Conservation (phyloP, 1,140 invertebrate species). For the Tachypleus tridentatus region DNA sequence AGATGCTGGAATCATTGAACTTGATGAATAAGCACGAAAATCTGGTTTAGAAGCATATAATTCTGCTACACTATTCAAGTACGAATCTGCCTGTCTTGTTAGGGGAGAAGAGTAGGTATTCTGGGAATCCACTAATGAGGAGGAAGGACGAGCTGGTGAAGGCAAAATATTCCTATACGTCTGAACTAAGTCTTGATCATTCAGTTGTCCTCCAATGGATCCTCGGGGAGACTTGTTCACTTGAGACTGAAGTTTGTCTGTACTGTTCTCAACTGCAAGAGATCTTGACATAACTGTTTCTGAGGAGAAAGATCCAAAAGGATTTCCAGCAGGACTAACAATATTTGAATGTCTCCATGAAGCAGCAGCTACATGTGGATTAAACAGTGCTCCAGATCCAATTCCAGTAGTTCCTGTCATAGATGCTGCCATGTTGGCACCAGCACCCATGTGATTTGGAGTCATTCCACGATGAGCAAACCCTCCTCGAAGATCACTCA, state of each 20-base stretch:
- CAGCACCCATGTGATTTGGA: too few relatives aligned
- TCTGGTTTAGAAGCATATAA: too few relatives aligned
- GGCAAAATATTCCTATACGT: background rate
- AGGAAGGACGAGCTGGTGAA: background rate
- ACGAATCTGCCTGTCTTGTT: constrained; percentile 16
- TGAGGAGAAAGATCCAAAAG: too few relatives aligned
- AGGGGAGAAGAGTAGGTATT: constrained; percentile 14
- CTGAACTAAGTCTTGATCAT: too few relatives aligned
- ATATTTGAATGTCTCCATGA: too few relatives aligned
- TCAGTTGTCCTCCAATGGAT: constrained; percentile 2
- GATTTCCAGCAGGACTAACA: too few relatives aligned
- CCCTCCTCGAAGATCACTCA: constrained; percentile 19
- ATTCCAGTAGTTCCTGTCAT: too few relatives aligned
- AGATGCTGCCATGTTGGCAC: too few relatives aligned
- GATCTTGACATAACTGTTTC: constrained; percentile 9
- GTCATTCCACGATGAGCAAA: constrained; percentile 9
- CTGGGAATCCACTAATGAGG: constrained; percentile 15
- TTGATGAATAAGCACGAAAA: too few relatives aligned
- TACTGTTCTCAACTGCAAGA: constrained; percentile 13
- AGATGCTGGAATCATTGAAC: too few relatives aligned
- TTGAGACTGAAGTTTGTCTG: constrained; percentile 18
- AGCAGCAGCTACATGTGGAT: too few relatives aligned
- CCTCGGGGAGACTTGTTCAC: constrained; percentile 11
- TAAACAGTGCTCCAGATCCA: too few relatives aligned
- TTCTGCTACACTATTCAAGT: constrained; percentile 1